A percentile compares a stretch with the other conserved stretches of the same genome.
Conservation (phyloP, 2,113 vertebrate species). For the Sigmodon hispidus region DNA sequence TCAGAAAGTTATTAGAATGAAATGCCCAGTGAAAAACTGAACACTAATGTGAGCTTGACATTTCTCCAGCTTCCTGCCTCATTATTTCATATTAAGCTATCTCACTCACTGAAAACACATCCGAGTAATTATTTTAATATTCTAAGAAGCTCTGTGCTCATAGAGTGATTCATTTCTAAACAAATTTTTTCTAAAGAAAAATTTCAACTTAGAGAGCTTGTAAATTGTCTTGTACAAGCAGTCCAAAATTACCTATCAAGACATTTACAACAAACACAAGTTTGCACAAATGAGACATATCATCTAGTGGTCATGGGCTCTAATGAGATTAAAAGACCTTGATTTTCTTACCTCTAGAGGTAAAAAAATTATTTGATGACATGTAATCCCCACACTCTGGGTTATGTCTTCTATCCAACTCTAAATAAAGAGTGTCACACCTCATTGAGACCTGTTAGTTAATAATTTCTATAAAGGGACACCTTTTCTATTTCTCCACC, state of each 20-base stretch:
- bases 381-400: background rate
- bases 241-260: background rate
- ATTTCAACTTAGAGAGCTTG: background rate
- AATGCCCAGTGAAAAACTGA: background rate
- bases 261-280: constrained; percentile 31
- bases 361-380: background rate
- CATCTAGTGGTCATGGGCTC: background rate
- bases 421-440: background rate
- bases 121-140: background rate
- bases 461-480: no score
- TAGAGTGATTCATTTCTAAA: constrained; percentile 5
- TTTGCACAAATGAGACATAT: background rate
- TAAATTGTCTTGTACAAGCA: constrained; percentile 39
- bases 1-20: background rate
- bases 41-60: background rate
- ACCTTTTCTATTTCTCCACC: background rate
- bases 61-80: background rate
- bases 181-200: background rate
- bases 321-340: background rate
- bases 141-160: background rate
- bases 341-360: background rate
- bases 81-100: constrained; percentile 2
- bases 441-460: background rate
- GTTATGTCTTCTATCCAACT: background rate
- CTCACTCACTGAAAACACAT: background rate